Percentiles rank a stretch among this genome's conserved stretches.
Conservation (phyloP, 2,888 invertebrate genomes). For the Buathra laborator region DNA sequence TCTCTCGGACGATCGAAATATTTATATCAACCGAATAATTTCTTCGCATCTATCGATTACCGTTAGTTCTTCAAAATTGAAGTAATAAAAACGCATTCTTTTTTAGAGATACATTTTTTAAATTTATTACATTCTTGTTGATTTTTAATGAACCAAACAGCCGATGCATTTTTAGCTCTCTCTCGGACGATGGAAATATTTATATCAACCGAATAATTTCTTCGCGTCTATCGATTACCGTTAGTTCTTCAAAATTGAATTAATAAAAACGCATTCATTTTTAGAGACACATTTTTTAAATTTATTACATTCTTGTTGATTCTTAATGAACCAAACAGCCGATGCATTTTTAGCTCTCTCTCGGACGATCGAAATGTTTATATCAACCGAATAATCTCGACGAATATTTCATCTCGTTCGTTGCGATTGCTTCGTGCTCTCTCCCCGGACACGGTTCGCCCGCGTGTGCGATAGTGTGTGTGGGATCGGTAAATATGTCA, state of each 20-base stretch:
- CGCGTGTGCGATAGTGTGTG: conserved; percentile 2
- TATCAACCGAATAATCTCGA: not conserved
- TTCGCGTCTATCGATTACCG: too few species aligned
- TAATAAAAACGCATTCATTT: not conserved
- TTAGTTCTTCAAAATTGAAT: too few species aligned
- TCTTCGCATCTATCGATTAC: too few species aligned
- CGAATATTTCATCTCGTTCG: conserved; percentile 1
- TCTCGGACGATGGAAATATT: too few species aligned
- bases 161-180: too few species aligned
- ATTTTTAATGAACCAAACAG: too few species aligned
- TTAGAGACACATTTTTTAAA: not conserved
- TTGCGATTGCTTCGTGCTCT: not conserved
- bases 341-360: not conserved
- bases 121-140: not conserved
- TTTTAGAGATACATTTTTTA: not conserved
- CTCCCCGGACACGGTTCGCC: not conserved
- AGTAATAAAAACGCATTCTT: not conserved
- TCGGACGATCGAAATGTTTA: not conserved
- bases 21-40: conserved; percentile 1
- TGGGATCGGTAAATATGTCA: conserved; percentile 43
- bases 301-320: not conserved
- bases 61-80: too few species aligned
- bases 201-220: too few species aligned
- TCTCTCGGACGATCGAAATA: not conserved
- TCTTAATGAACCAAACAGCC: too few species aligned